These are phyloP conservation scores for Priocnemis perturbator DNA, from an alignment of 2,888 invertebrate genomes.

Conservation along the genomic window DNA sequence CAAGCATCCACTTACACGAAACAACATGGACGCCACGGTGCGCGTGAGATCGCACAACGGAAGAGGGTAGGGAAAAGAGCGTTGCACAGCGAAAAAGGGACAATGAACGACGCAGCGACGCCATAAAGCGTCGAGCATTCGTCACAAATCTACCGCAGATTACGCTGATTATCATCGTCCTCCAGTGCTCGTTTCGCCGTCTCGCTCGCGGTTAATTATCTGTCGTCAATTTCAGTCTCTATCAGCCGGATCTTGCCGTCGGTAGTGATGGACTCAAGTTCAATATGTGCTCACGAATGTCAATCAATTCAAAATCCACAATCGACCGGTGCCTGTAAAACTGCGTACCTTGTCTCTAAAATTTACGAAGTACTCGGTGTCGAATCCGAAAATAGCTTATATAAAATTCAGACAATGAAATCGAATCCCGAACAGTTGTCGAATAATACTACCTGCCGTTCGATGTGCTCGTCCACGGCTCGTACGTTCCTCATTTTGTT, in stretches of 20 bases:
- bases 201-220: background rate
- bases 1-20: too few relatives aligned
- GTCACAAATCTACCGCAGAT: conserved; percentile 19
- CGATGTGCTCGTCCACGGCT: too few relatives aligned
- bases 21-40: conserved; percentile 3
- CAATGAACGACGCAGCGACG: background rate
- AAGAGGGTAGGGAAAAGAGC: background rate
- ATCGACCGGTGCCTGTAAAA: too few relatives aligned
- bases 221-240: background rate
- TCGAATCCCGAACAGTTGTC: too few relatives aligned
- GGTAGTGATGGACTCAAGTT: too few relatives aligned
- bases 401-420: too few relatives aligned
- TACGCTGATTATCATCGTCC: conserved; percentile 14
- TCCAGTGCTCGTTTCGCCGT: background rate
- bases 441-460: too few relatives aligned
- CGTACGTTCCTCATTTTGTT: too few relatives aligned
- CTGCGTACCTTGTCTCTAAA: too few relatives aligned
- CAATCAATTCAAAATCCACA: background rate
- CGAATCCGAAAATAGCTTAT: too few relatives aligned
- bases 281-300: background rate
- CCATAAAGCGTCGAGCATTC: conserved; percentile 16
- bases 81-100: background rate
- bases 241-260: background rate
- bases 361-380: too few relatives aligned
- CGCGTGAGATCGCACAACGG: background rate